A percentile compares a stretch with the other conserved stretches of the same genome.
Conservation (phyloP, 2,113 vertebrate genomes). For the Anoura caudifer region DNA sequence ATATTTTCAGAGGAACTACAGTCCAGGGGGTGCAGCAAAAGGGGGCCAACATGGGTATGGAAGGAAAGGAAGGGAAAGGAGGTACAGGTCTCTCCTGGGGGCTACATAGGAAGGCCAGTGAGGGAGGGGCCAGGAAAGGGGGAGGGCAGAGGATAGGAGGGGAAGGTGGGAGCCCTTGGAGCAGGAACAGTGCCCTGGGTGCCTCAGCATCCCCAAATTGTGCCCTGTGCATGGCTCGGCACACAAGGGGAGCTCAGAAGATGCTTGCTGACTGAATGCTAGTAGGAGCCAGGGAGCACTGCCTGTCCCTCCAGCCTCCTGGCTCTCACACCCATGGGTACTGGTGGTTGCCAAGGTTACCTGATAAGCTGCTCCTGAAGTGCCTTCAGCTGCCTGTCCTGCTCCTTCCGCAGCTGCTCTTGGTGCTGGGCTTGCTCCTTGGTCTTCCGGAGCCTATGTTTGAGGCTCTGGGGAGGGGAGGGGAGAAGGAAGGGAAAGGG, state of each 20-base stretch:
- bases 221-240: not conserved
- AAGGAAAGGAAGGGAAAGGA: not conserved
- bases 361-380: constrained; percentile 77
- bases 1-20: not conserved
- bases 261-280: not conserved
- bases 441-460: not conserved
- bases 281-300: not conserved
- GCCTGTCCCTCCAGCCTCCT: fast-evolving
- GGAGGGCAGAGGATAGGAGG: not conserved
- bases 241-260: not conserved
- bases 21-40: not conserved
- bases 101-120: not conserved
- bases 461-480: constrained; percentile 56
- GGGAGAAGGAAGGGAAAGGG: not conserved
- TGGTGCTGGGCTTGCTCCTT: constrained; percentile 49
- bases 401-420: constrained; percentile 59
- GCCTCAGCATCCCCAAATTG: not conserved
- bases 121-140: not conserved
- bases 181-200: not conserved
- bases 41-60: not conserved
- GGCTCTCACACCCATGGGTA: not conserved
- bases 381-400: constrained; percentile 33
- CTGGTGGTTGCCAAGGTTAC: constrained; percentile 58
- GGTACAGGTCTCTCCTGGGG: not conserved
- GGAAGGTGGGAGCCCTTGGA: too few species aligned